These are phyloP conservation scores for Spodoptera littoralis DNA, from an alignment of 2,888 invertebrate genomes.

Conservation along the genomic window DNA sequence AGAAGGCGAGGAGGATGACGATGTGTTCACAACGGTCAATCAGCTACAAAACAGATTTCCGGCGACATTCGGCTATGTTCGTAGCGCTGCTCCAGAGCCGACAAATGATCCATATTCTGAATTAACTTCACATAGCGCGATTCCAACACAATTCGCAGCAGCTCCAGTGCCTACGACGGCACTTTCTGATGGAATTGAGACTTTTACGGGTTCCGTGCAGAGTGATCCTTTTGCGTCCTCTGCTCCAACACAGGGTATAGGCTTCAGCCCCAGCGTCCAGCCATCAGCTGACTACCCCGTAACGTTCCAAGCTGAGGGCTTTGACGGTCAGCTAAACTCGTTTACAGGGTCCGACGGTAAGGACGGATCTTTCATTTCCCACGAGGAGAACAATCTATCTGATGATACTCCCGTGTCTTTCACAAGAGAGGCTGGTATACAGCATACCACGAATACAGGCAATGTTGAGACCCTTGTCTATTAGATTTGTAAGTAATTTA, in stretches of 20 bases:
- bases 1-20: conserved; percentile 77
- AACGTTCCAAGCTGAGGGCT: conserved; percentile 65
- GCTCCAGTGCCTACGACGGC: conserved; percentile 67
- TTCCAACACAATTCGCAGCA: conserved; percentile 69
- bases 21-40: conserved; percentile 75
- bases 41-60: conserved; percentile 75
- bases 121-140: conserved; percentile 66
- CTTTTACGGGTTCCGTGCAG: conserved; percentile 66
- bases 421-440: conserved; percentile 79
- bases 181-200: conserved; percentile 63
- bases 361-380: conserved; percentile 61
- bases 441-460: conserved; percentile 77
- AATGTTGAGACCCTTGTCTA: conserved; percentile 77
- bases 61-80: conserved; percentile 74
- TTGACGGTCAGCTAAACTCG: conserved; percentile 67
- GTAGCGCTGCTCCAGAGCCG: conserved; percentile 67
- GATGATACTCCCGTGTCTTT: conserved; percentile 75
- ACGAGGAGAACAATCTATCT: conserved; percentile 60
- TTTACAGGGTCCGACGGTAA: conserved; percentile 66
- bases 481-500: conserved; percentile 50
- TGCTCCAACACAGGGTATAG: conserved; percentile 60
- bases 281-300: conserved; percentile 68
- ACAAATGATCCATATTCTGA: conserved; percentile 71
- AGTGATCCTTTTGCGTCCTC: conserved; percentile 65
- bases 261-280: conserved; percentile 59